Percentiles rank a stretch among this genome's conserved stretches.
phyloP scores from a whole-genome alignment of 2,797 vertebrate genomes.

The Protosalanx chinensis region DNA sequence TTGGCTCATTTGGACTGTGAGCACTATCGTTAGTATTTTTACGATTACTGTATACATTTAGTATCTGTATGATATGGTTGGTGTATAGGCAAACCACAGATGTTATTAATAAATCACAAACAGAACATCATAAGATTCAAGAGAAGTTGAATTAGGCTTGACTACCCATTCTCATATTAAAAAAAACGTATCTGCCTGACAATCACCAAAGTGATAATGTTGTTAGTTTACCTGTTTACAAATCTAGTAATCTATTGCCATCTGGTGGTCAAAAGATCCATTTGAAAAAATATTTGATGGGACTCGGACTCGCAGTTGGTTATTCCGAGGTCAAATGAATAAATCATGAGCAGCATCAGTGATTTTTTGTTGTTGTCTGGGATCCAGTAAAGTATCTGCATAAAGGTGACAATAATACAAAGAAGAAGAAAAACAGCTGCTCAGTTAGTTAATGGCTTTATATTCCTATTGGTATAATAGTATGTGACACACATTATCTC shows the following conservation, averaged over 20 bases:
- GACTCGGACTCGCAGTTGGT: neutral
- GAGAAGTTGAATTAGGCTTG: neutral
- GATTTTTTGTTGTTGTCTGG: neutral
- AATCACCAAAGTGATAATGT: neutral
- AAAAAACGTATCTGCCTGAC: neutral
- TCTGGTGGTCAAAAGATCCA: slow-evolving; percentile 4
- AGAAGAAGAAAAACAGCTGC: slow-evolving; percentile 34
- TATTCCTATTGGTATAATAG: slow-evolving; percentile 57
- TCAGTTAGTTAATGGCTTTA: slow-evolving; percentile 66
- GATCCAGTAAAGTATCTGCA: neutral
- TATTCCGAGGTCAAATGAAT: neutral
- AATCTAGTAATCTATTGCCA: neutral
- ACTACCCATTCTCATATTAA: neutral
- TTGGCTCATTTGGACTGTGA: no score
- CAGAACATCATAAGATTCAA: no score
- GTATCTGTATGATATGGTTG: no score
- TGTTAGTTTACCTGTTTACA: neutral
- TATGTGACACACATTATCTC: slow-evolving; percentile 29
- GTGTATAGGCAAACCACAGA: no score
- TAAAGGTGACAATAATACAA: neutral
- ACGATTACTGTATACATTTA: no score
- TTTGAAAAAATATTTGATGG: neutral
- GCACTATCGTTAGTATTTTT: no score
- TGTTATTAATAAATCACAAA: no score
- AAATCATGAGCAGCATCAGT: neutral